These are phyloP conservation scores for Distichodus sexfasciatus DNA, from an alignment of 2,797 vertebrate species.

Conservation along the genomic window DNA sequence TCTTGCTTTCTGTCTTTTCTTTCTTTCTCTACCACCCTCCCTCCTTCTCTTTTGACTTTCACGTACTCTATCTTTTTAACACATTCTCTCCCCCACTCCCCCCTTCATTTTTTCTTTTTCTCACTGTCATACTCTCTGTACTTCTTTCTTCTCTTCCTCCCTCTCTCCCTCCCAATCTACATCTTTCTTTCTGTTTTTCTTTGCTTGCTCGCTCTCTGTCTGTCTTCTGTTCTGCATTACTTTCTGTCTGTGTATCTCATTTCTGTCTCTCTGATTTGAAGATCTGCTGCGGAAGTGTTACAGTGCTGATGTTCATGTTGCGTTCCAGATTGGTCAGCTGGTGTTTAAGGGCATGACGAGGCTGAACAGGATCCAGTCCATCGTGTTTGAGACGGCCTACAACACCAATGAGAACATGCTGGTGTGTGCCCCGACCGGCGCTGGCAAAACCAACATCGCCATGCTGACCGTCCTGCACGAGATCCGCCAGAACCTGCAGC, in stretches of 20 bases:
- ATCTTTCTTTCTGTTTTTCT: not conserved
- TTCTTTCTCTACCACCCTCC: too few relatives aligned
- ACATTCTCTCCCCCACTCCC: too few relatives aligned
- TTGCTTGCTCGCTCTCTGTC: not conserved
- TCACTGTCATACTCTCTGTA: not conserved
- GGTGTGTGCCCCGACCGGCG: slow-evolving; percentile 95
- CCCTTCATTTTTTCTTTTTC: not conserved
- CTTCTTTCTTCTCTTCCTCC: not conserved
- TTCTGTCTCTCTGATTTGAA: not conserved
- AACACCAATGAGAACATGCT: slow-evolving; percentile 98
- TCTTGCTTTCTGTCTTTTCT: not conserved
- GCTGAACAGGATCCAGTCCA: slow-evolving; percentile 94
- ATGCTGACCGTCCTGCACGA: slow-evolving; percentile 95
- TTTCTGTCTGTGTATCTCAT: not conserved
- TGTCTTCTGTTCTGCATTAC: not conserved
- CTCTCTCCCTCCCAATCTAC: not conserved
- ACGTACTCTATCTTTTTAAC: too few relatives aligned
- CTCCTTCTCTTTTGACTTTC: not conserved
- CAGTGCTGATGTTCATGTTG: too few relatives aligned
- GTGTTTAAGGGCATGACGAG: slow-evolving; percentile 93
- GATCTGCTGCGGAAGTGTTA: too few relatives aligned
- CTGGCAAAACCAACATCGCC: slow-evolving; percentile 97
- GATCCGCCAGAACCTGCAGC: slow-evolving; percentile 91
- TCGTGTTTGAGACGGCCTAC: slow-evolving; percentile 97
- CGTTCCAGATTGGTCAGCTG: slow-evolving; percentile 86